These are phyloP conservation scores for Cenopis cana DNA, from an alignment of 2,888 invertebrate genomes.

Conservation along the genomic window DNA sequence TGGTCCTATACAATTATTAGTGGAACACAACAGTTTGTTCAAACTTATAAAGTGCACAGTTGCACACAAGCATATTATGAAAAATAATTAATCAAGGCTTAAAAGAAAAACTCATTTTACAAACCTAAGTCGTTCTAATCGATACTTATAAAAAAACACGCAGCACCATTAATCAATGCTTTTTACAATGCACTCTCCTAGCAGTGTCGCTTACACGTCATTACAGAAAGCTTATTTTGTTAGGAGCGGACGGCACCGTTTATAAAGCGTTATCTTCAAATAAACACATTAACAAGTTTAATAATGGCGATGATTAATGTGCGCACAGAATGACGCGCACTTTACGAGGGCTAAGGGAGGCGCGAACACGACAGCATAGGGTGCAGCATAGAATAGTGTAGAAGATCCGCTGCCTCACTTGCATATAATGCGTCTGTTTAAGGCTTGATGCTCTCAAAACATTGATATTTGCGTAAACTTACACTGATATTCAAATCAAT, in stretches of 20 bases:
- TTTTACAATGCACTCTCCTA: slow-evolving; percentile 65
- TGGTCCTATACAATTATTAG: no score
- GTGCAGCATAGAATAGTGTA: slow-evolving; percentile 58
- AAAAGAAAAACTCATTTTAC: slow-evolving; percentile 6
- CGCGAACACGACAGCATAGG: slow-evolving; percentile 45
- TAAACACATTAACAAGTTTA: slow-evolving; percentile 84
- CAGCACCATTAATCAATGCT: slow-evolving; percentile 73
- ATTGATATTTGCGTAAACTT: no score
- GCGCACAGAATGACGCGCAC: slow-evolving; percentile 82
- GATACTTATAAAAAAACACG: slow-evolving; percentile 10
- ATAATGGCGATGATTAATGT: slow-evolving; percentile 84
- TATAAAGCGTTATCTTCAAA: slow-evolving; percentile 84
- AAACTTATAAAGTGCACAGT: not conserved
- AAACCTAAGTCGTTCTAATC: slow-evolving; percentile 42
- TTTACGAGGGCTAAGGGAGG: slow-evolving; percentile 63
- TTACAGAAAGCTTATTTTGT: slow-evolving; percentile 83
- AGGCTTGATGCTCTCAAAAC: not conserved
- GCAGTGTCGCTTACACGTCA: slow-evolving; percentile 75
- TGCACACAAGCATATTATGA: not conserved
- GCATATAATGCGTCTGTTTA: not conserved
- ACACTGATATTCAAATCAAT: not conserved
- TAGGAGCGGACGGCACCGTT: slow-evolving; percentile 82
- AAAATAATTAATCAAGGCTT: slow-evolving; percentile 25
- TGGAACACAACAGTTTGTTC: no score
- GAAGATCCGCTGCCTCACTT: not conserved